A percentile compares a stretch with the other conserved stretches of the same genome.
Evolutionary conservation across 2,888 invertebrate genomes (phyloP).

Genomic region (Dicyrtoma fusca): DNA sequence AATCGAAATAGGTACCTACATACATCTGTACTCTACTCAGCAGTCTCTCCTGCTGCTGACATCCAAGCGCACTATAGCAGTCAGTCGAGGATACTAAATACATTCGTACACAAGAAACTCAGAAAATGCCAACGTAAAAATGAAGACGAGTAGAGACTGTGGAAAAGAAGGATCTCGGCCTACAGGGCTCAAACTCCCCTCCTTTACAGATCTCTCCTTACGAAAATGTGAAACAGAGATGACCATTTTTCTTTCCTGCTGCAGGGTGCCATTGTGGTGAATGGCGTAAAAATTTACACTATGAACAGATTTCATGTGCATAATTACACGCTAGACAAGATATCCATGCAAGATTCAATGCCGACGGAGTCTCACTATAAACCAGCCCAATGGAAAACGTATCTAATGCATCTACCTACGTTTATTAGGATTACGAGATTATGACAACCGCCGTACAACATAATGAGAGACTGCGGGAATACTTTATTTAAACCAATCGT

Average conservation of each 20-base stretch:
- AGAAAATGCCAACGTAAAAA: too few relatives aligned
- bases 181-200: background rate
- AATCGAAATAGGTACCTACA: too few relatives aligned
- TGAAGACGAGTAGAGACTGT: too few relatives aligned
- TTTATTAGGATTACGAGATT: constrained; percentile 30
- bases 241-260: constrained; percentile 22
- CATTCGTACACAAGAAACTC: too few relatives aligned
- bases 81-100: too few relatives aligned
- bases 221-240: constrained; percentile 21
- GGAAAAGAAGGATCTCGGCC: too few relatives aligned
- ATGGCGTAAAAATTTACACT: constrained; percentile 31
- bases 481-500: constrained; percentile 11
- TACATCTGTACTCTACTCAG: too few relatives aligned
- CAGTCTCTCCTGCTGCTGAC: too few relatives aligned
- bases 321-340: constrained; percentile 11
- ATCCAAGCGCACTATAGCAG: too few relatives aligned
- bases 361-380: background rate
- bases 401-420: constrained; percentile 4
- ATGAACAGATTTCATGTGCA: background rate
- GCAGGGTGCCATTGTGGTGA: constrained; percentile 23
- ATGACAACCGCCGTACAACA: constrained; percentile 13
- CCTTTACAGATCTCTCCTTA: constrained; percentile 6
- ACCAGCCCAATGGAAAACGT: background rate
- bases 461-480: constrained; percentile 19
- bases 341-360: background rate